These are phyloP conservation scores for Folsomia candida DNA, from an alignment of 2,888 invertebrate species.

Conservation along the genomic window DNA sequence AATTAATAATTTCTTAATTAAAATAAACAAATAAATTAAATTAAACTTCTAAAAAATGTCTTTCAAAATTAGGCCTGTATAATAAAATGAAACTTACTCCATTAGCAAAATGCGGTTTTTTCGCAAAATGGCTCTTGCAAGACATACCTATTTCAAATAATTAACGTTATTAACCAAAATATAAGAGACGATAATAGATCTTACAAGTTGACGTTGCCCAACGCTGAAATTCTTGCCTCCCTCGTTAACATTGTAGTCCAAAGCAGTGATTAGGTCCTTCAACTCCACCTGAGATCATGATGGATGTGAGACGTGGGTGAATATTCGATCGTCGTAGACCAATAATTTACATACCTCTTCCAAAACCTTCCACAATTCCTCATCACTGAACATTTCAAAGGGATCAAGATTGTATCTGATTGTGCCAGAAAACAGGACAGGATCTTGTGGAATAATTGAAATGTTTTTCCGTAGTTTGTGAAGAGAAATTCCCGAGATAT, in stretches of 20 bases:
- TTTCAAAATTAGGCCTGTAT: neutral
- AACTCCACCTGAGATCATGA: conserved; percentile 26
- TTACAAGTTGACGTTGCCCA: conserved; percentile 35
- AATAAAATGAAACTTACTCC: conserved; percentile 26
- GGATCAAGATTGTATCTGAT: conserved; percentile 88
- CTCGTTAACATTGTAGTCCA: conserved; percentile 32
- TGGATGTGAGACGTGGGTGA: too few species aligned
- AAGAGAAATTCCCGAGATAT: conserved; percentile 55
- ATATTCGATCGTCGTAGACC: too few species aligned
- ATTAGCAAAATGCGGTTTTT: conserved; percentile 34
- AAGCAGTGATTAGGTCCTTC: conserved; percentile 31
- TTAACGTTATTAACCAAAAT: too few species aligned
- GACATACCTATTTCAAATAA: conserved; percentile 63
- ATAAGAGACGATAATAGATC: neutral
- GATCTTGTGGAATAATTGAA: conserved; percentile 91
- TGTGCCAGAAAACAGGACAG: conserved; percentile 81
- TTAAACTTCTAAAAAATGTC: neutral
- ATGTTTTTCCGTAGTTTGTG: conserved; percentile 74
- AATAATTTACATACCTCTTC: conserved; percentile 66
- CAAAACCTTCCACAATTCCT: conserved; percentile 78
- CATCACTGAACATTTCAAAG: conserved; percentile 75
- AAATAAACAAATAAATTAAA: neutral
- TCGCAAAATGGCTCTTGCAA: conserved; percentile 38
- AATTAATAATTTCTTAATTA: too few species aligned
- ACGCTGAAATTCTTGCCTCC: conserved; percentile 35